phyloP scores from a whole-genome alignment of 2,113 vertebrate genomes.

The Microcebus jonahi region DNA sequence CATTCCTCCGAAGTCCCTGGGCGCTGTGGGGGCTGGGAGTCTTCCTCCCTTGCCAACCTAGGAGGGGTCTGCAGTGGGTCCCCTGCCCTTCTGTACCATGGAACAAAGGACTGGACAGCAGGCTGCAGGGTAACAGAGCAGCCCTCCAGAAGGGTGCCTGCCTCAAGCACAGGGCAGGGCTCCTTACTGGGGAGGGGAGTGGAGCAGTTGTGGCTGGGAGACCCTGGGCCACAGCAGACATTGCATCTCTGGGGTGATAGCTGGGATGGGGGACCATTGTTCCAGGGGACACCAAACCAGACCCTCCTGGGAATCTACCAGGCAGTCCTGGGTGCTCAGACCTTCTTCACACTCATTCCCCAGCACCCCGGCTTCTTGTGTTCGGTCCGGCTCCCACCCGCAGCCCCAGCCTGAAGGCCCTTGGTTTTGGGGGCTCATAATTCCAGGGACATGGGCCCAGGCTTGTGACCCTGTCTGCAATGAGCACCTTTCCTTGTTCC shows the following conservation, averaged over 20 bases:
- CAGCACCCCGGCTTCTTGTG: not conserved
- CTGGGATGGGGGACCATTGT: not conserved
- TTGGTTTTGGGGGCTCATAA: not conserved
- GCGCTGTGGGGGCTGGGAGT: not conserved
- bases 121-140: not conserved
- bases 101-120: not conserved
- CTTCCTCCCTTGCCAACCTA: not conserved
- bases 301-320: not conserved
- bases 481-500: not conserved
- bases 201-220: not conserved
- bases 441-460: not conserved
- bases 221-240: not conserved
- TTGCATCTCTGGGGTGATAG: not conserved
- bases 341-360: not conserved
- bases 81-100: not conserved
- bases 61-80: not conserved
- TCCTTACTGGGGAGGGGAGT: not conserved
- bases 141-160: not conserved
- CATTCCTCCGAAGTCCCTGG: not conserved
- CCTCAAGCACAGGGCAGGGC: too few species aligned
- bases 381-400: not conserved
- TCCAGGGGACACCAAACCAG: not conserved
- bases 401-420: not conserved
- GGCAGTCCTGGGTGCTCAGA: not conserved
- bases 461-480: not conserved